These are phyloP conservation scores for Pangasius djambal DNA, from an alignment of 2,797 vertebrate species.

Conservation along the genomic window DNA sequence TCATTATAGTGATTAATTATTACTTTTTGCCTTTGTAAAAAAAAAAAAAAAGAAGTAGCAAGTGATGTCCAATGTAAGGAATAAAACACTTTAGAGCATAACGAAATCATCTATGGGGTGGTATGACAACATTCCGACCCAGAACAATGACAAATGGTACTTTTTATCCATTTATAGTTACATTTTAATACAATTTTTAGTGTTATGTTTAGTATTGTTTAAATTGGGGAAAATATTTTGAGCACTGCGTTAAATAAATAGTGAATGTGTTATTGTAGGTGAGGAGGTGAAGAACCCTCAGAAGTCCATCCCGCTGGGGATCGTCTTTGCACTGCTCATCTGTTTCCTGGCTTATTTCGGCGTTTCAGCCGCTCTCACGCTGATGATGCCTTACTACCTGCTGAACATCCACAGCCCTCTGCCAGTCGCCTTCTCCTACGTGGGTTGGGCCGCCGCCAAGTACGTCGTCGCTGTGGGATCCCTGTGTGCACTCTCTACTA, in stretches of 20 bases:
- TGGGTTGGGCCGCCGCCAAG: slow-evolving; percentile 83
- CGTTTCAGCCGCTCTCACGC: slow-evolving; percentile 85
- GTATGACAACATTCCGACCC: background rate
- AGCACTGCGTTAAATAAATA: background rate
- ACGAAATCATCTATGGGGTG: background rate
- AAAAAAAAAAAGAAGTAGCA: no score
- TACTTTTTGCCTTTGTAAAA: no score
- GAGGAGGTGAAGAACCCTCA: slow-evolving; percentile 88
- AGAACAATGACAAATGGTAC: background rate
- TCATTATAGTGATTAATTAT: no score
- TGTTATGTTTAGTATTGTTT: background rate
- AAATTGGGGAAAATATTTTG: background rate
- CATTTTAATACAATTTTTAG: background rate
- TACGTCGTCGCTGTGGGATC: slow-evolving; percentile 82
- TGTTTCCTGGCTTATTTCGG: slow-evolving; percentile 88
- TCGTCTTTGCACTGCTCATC: slow-evolving; percentile 82
- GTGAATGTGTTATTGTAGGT: slow-evolving; percentile 66
- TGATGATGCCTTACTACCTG: slow-evolving; percentile 89
- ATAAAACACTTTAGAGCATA: background rate
- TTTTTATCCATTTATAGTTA: background rate
- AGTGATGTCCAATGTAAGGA: no score
- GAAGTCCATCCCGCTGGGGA: slow-evolving; percentile 83
- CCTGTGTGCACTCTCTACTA: slow-evolving; percentile 86
- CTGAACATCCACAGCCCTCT: slow-evolving; percentile 80
- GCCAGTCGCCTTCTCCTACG: slow-evolving; percentile 79